Base-by-base conservation (phyloP, 1,140 invertebrate genomes). In the Aphelenchoides avenae region DNA sequence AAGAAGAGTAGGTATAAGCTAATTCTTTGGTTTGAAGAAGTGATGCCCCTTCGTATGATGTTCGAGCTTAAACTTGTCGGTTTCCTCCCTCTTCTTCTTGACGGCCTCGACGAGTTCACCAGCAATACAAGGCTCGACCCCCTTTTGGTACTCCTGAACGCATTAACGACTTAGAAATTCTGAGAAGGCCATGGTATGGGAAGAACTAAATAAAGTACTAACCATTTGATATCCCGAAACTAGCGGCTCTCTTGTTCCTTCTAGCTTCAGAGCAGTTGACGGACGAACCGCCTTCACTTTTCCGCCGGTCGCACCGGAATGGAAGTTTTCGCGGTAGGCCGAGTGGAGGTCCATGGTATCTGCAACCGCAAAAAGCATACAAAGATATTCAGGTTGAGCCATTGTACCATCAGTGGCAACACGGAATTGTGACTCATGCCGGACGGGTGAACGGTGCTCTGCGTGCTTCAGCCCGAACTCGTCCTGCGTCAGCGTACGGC, bases 201-300 rank as follows among this genome's bases (percentile, higher is more conserved):
- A n/a, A n/a, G n/a, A n/a, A n/a, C n/a, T 9, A 2, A 20, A 57
- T 13, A 0, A 1, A 36, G 3, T 37, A 51, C 51, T 22, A 20
- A 66, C 60, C 24, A 13, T 30, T 57, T 62, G 27, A 58, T 62
- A 62, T 24, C 62, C 60, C 15, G 52, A 40, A 13, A 20, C 33
- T 5, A 62, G 15, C n/a, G n/a, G n/a, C 18, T 62, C 47, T 5
- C 26, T 26, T 6, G 40, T 31, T 18, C 60, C 60, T n/a, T 20
- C 52, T 9, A 62, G 42, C 20, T 47, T 41, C 20, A 62, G 44
- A 3, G 60, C 60, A 15, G 60, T 62, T 26, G 59, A 54, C 13
- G 60, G 60, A 7, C 60, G 53, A 2, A 65, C 61, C 9, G 54
- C 61, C 49, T 68, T 65, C 5, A 42, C 15, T 29, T 43, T 26